Evolutionary conservation across 2,888 invertebrate species (phyloP).

Genomic region (Panzeria rudis): DNA sequence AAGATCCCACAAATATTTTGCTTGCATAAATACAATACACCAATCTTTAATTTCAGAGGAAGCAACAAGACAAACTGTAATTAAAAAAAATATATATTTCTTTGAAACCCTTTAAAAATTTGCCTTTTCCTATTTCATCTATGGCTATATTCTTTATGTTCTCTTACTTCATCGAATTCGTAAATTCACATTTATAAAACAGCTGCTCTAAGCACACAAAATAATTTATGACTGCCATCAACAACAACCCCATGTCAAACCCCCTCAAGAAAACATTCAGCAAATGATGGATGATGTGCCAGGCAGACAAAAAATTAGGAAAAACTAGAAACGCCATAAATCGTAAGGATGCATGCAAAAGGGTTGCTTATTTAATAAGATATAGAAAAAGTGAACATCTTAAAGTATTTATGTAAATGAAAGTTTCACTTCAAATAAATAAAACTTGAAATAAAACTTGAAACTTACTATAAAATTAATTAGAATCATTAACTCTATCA

Average conservation of each 20-base stretch:
- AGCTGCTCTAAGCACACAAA: slow-evolving; percentile 61
- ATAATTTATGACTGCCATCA: slow-evolving; percentile 69
- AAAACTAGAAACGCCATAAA: slow-evolving; percentile 40
- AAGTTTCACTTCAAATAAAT: neutral
- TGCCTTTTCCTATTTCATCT: neutral
- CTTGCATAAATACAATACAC: too few species aligned
- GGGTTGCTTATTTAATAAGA: slow-evolving; percentile 19
- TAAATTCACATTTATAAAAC: slow-evolving; percentile 62
- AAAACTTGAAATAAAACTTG: neutral
- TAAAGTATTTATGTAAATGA: neutral
- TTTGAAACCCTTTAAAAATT: slow-evolving; percentile 1
- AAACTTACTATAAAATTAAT: slow-evolving; percentile 40
- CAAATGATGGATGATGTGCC: slow-evolving; percentile 62
- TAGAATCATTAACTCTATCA: slow-evolving; percentile 26
- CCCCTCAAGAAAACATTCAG: slow-evolving; percentile 33
- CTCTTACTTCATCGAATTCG: slow-evolving; percentile 28
- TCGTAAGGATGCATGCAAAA: slow-evolving; percentile 10
- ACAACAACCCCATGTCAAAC: slow-evolving; percentile 54
- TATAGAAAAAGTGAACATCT: neutral
- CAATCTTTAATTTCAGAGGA: too few species aligned
- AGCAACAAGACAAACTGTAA: neutral
- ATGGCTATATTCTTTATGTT: neutral
- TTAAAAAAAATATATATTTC: neutral
- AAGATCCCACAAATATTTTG: too few species aligned
- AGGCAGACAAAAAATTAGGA: slow-evolving; percentile 46